Base-by-base conservation (phyloP, 1,140 invertebrate genomes). In the Manduca sexta region DNA sequence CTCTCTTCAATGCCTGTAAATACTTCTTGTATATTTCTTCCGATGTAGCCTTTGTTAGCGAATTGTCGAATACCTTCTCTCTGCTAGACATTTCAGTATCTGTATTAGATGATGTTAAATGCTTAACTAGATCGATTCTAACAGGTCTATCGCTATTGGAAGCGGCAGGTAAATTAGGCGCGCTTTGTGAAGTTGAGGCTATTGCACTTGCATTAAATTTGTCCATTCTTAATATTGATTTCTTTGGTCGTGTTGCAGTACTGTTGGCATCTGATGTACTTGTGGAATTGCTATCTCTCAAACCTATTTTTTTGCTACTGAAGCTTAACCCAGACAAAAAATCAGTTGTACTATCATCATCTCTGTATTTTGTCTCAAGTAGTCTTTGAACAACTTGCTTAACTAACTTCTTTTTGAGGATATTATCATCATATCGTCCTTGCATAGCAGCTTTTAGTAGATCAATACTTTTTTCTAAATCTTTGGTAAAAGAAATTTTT, bases 21-120 rank as follows among this genome's bases (percentile, higher is more conserved):
- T 85, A 87, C 49, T 83, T 75, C 48, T 77, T 59, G 47, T 86
- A 87, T 13, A 85, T 61, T 58, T 79, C 68, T 54, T 85, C 72
- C 15, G 84, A 85, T n/a, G 78, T 76, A 16, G 74, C 72, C 53
- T 74, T 85, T 18, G 61, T 52, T 39, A 58, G 57, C 39, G 37
- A 58, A 43, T 56, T 65, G 30, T 74, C 65, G 40, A 61, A 64
- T 16, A 60, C 54, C 52, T 67, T 77, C 38, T 54, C 66, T 64
- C 64, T 74, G 49, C 61, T 72, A 47, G 80, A 81, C 10, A 53
- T 44, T 54, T 82, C 78, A 34, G 82, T 71, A 33, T 77, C 73
- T 29, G 78, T 75, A 47, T 72, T 74, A 13, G 78, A 73, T 35
- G 60, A 43, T 17, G 56, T 52, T 1, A 52, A 33, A 33, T 21